These are phyloP conservation scores for Hypsibius dujardini DNA, from an alignment of 1,140 invertebrate species.

Conservation along the genomic window DNA sequence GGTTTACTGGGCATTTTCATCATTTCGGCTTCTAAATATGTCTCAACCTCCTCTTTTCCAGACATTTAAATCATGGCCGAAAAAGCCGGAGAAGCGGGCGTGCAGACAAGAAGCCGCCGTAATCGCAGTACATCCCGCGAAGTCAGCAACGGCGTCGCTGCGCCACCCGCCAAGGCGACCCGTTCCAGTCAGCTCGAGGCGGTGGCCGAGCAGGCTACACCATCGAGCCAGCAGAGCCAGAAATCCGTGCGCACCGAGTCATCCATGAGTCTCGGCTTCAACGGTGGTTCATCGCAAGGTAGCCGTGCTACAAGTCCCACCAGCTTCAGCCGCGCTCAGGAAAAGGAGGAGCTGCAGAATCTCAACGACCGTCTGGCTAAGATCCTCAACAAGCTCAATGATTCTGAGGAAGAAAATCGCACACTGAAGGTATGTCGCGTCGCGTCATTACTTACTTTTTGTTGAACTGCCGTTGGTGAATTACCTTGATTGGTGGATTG, in stretches of 20 bases:
- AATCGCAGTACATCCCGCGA: background rate
- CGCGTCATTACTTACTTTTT: background rate
- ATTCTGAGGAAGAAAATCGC: background rate
- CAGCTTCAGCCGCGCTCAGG: background rate
- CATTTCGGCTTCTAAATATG: no score
- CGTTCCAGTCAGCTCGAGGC: background rate
- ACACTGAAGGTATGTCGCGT: background rate
- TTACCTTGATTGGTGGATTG: no score
- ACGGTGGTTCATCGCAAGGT: background rate
- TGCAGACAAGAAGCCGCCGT: background rate
- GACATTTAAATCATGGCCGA: background rate
- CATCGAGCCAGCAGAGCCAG: background rate
- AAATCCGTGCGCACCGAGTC: background rate
- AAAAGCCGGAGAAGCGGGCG: background rate
- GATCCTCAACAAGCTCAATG: background rate
- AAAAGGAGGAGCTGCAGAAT: background rate
- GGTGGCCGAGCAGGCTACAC: background rate
- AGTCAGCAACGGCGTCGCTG: background rate
- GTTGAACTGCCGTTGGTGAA: no score
- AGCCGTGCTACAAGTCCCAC: background rate
- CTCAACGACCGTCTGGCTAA: constrained; percentile 4
- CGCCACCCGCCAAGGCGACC: background rate
- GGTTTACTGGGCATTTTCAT: no score
- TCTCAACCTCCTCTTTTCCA: no score
- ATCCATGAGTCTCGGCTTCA: background rate